Evolutionary conservation across 1,140 invertebrate genomes (phyloP), one percentile per base, ranked within the genome.

Genomic region (Octopus sinensis): DNA sequence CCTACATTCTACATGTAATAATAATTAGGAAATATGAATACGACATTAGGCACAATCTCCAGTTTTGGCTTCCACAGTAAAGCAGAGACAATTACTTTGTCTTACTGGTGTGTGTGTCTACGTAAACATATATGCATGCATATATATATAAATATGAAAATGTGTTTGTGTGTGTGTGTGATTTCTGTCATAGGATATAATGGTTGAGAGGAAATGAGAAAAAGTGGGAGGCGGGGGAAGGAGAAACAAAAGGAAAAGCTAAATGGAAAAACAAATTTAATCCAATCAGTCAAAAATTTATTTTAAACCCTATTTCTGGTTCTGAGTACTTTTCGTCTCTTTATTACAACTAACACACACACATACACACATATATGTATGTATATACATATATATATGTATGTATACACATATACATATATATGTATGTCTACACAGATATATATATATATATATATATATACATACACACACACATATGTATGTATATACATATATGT

Each of bases 391-490:
- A 79, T 12, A 79, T 77, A 73, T 51, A 79, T 7, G 73, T 52
- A 78, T 53, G 13, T 75, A 79, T 53, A 52, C n/a, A 73, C 51
- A 79, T 78, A 79, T 52, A 73, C 56, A 71, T 78, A 73, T 12
- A 12, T 56, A 82, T 43, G 62, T 78, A 82, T 53, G 79, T 80
- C 1, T 1, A 30, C 1, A 56, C 54, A 82, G 5, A 79, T 78
- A 82, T 53, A 82, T 82, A n/a, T 17, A 3, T 51, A 12, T 56
- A 4, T 53, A 56, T 51, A 76, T 79, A 80, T 71, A 78, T 43
- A 54, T 54, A 77, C n/a, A 80, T 73, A 83, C 76, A 62, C 54
- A 78, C 54, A 80, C n/a, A 83, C 54, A 56, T 56, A 81, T 0
- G 68, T 23, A 78, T 76, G 17, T n/a, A 30, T 10, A 80, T 4